Evolutionary conservation across 2,113 vertebrate species (phyloP), one percentile per base, ranked within the genome.

Genomic region (Trematomus loennbergii): DNA sequence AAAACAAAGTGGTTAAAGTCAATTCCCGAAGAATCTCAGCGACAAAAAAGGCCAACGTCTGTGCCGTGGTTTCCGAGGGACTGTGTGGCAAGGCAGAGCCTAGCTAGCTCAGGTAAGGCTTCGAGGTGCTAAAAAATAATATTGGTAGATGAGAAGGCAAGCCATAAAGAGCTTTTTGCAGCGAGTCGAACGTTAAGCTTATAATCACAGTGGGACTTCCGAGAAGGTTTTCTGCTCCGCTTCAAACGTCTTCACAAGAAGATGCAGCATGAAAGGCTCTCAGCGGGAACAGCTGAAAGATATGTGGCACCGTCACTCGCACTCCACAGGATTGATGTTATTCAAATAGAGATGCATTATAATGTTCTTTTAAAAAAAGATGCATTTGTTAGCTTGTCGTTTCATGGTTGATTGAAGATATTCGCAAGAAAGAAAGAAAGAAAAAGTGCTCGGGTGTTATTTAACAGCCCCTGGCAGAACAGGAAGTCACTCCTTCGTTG

Each of bases 401-500:
- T 40, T 53, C 71, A n/a, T 13, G 64, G 66, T 67, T 83, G 67
- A 71, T 74, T 82, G 58, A 88, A 88, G 78, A 71, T 49, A 45
- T 58, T 78, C 78, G 83, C 79, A 68, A 82, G 62, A 20, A 18
- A 5, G 3, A 54, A 54, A 9, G 71, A 64, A 64, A 59, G 6
- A 75, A 58, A 52, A 11, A n/a, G n/a, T 40, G 33, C 59, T 79
- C 25, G 6, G 36, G 29, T 71, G 60, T 72, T 50, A 18, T 69
- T 64, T 2, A 64, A 75, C 66, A 58, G 78, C 67, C 59, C 49
- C 52, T 5, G 68, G 57, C 18, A 46, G 59, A 29, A 50, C 68
- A 53, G 48, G 15, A 0, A 65, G 90, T 96, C 94, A 99, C 89
- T 97, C 96, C 93, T 99, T 99, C 10, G 97, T 96, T 91, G 97